Evolutionary conservation across 2,797 vertebrate species (phyloP).

Genomic region (Syngnathus rostellatus): DNA sequence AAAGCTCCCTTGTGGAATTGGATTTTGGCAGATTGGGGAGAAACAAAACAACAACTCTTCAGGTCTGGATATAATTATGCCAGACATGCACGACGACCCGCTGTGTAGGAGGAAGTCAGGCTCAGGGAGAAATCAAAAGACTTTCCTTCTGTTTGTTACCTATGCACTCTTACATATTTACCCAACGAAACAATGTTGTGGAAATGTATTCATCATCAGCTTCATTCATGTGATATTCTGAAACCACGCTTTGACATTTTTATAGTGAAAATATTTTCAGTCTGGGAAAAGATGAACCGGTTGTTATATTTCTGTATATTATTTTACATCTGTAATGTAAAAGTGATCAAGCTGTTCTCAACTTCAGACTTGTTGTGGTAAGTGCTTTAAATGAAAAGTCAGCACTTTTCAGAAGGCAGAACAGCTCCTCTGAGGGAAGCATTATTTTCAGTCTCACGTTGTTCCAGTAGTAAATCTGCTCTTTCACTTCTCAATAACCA

Average conservation of each 20-base stretch:
- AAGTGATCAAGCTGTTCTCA: constrained; percentile 36
- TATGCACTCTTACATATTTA: constrained; percentile 10
- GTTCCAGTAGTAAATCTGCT: constrained; percentile 13
- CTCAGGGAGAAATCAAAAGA: constrained; percentile 46
- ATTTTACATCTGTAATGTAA: constrained; percentile 33
- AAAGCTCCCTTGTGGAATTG: constrained; percentile 18
- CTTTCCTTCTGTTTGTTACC: constrained; percentile 36
- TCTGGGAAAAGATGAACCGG: neutral
- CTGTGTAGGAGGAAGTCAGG: constrained; percentile 56
- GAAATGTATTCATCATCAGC: constrained; percentile 4
- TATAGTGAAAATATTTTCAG: too few species aligned
- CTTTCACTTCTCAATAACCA: constrained; percentile 41
- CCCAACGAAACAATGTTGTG: constrained; percentile 8
- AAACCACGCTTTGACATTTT: neutral
- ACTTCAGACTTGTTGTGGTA: constrained; percentile 33
- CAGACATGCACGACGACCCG: constrained; percentile 46
- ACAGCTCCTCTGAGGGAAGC: constrained; percentile 39
- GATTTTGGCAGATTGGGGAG: constrained; percentile 21
- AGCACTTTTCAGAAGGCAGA: constrained; percentile 47
- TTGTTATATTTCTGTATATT: neutral
- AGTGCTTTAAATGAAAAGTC: constrained; percentile 42
- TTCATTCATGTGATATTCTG: constrained; percentile 1
- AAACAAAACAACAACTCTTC: constrained; percentile 19
- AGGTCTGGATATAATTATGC: constrained; percentile 56
- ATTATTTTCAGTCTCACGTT: constrained; percentile 7